A percentile compares a stretch with the other conserved stretches of the same genome.
phyloP scores from a whole-genome alignment of 2,888 invertebrate species.

The Andrena flavipes region DNA sequence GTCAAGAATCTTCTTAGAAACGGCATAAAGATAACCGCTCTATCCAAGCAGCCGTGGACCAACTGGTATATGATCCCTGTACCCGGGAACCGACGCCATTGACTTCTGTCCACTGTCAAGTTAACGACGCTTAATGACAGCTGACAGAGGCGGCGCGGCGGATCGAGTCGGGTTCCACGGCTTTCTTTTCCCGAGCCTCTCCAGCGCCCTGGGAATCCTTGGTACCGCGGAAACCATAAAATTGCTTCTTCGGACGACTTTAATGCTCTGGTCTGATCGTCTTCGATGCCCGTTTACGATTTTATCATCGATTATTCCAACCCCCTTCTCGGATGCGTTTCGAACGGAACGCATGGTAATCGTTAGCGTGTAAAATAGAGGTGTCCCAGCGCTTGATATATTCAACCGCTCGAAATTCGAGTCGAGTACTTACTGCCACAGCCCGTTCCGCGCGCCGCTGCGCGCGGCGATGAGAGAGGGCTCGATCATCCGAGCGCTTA shows the following conservation, averaged over 20 bases:
- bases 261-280: conserved; percentile 39
- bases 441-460: neutral
- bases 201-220: conserved; percentile 39
- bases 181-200: conserved; percentile 35
- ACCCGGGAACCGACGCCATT: conserved; percentile 53
- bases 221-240: conserved; percentile 67
- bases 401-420: conserved; percentile 34
- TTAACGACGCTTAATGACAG: conserved; percentile 74
- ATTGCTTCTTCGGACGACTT: conserved; percentile 41
- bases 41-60: conserved; percentile 56
- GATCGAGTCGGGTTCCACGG: conserved; percentile 41
- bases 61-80: conserved; percentile 57
- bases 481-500: neutral
- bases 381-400: neutral
- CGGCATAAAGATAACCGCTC: conserved; percentile 73
- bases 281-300: conserved; percentile 39
- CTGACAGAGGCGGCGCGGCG: conserved; percentile 62
- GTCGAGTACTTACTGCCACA: conserved; percentile 15
- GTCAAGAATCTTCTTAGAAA: conserved; percentile 69
- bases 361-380: conserved; percentile 10
- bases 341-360: conserved; percentile 20
- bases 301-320: conserved; percentile 64
- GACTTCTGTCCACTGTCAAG: conserved; percentile 73
- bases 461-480: neutral
- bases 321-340: conserved; percentile 2